Evolutionary conservation across 2,888 invertebrate species (phyloP).

Genomic region (Kryphioiulus occultus): DNA sequence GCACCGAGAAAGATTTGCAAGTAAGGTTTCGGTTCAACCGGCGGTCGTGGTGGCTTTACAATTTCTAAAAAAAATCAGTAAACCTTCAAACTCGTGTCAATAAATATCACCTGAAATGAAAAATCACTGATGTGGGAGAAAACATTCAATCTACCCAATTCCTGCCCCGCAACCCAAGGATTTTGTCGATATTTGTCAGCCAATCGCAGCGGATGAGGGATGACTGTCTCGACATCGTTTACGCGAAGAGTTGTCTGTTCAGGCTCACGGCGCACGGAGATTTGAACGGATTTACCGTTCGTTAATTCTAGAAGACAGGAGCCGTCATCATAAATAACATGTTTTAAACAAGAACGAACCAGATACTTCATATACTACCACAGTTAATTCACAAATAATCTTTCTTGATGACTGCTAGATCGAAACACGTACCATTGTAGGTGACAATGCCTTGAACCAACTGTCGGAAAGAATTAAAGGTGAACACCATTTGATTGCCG

Average conservation of each 20-base stretch:
- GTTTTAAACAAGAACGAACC: too few species aligned
- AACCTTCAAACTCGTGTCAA: background rate
- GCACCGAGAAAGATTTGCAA: slow-evolving; percentile 86
- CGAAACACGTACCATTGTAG: slow-evolving; percentile 66
- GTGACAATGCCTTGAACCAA: slow-evolving; percentile 78
- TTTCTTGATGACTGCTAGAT: background rate
- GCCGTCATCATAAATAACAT: too few species aligned
- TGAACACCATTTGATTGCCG: slow-evolving; percentile 79
- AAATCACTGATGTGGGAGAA: too few species aligned
- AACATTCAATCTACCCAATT: slow-evolving; percentile 54
- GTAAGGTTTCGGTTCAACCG: slow-evolving; percentile 87
- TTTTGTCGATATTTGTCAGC: slow-evolving; percentile 81
- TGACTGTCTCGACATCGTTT: slow-evolving; percentile 76
- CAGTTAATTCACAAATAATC: background rate
- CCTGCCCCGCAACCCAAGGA: slow-evolving; percentile 72
- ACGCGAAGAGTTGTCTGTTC: slow-evolving; percentile 81
- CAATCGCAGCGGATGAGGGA: slow-evolving; percentile 73
- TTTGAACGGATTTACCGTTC: slow-evolving; percentile 84
- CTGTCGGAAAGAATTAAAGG: slow-evolving; percentile 77
- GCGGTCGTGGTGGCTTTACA: slow-evolving; percentile 85
- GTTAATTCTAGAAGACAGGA: slow-evolving; percentile 68
- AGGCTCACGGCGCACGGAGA: slow-evolving; percentile 79
- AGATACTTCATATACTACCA: background rate
- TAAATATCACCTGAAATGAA: background rate
- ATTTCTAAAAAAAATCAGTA: slow-evolving; percentile 71